Percentiles rank a stretch among this genome's conserved stretches.
Evolutionary conservation across 2,888 invertebrate genomes (phyloP).

Genomic region (Megastigmus dorsalis): DNA sequence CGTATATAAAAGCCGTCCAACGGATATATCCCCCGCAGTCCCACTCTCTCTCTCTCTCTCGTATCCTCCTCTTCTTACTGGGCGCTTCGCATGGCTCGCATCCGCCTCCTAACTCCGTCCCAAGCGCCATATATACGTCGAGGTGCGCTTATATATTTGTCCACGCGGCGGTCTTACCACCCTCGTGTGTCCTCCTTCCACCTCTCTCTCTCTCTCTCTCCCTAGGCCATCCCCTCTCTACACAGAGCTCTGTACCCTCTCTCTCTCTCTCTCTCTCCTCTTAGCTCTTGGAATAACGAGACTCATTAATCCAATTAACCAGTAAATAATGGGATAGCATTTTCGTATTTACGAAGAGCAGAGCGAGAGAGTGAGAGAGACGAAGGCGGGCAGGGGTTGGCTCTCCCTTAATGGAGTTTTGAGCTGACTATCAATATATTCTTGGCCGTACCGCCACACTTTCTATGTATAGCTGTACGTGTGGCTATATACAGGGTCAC

Average conservation of each 20-base stretch:
- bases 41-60: constrained; percentile 55
- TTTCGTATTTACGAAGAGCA: constrained; percentile 72
- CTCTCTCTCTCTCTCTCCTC: not conserved
- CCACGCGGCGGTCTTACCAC: constrained; percentile 58
- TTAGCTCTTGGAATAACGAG: constrained; percentile 72
- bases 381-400: constrained; percentile 55
- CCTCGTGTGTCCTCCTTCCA: constrained; percentile 11
- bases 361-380: too few species aligned
- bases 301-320: constrained; percentile 75
- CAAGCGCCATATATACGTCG: not conserved
- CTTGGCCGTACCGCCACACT: constrained; percentile 55
- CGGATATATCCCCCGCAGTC: not conserved
- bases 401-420: constrained; percentile 74
- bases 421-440: constrained; percentile 75
- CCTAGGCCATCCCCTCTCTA: constrained; percentile 12
- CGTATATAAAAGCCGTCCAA: too few species aligned
- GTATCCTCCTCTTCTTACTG: too few species aligned
- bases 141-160: constrained; percentile 60
- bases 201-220: constrained; percentile 51
- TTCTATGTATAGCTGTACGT: too few species aligned
- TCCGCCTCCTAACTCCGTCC: too few species aligned
- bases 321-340: constrained; percentile 75
- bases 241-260: too few species aligned
- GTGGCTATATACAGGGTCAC: too few species aligned
- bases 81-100: too few species aligned